Conservation (phyloP, 2,797 vertebrate species). For the Salmo trutta region DNA sequence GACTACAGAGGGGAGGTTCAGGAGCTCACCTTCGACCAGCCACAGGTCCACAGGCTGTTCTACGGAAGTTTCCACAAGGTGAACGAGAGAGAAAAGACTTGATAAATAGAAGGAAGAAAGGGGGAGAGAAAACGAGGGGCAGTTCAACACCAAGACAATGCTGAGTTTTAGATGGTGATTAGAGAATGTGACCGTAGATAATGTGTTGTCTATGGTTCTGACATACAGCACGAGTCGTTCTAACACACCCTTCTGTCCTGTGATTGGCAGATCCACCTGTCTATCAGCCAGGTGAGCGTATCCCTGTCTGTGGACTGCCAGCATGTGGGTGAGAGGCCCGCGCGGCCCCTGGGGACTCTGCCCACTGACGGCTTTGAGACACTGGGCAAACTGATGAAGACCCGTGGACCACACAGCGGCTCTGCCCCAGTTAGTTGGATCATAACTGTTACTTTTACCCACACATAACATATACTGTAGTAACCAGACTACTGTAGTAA, state of each 20-base stretch:
- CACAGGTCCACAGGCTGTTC: slow-evolving; percentile 88
- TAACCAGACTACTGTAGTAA: neutral
- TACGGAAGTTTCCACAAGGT: slow-evolving; percentile 98
- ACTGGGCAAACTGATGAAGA: slow-evolving; percentile 87
- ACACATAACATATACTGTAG: neutral
- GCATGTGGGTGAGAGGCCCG: slow-evolving; percentile 81
- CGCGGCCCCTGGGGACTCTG: slow-evolving; percentile 75
- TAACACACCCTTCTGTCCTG: slow-evolving; percentile 4
- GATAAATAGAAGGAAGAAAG: neutral
- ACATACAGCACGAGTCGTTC: neutral
- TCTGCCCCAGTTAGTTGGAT: slow-evolving; percentile 79
- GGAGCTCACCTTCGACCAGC: slow-evolving; percentile 87
- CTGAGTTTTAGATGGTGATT: neutral
- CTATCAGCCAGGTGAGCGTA: slow-evolving; percentile 82
- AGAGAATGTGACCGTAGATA: neutral
- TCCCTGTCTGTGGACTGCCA: slow-evolving; percentile 89
- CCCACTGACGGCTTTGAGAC: slow-evolving; percentile 86
- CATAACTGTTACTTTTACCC: neutral
- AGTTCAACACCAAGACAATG: neutral
- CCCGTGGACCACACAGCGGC: slow-evolving; percentile 84
- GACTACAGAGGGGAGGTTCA: slow-evolving; percentile 87
- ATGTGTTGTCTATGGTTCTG: neutral
- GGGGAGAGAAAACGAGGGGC: neutral
- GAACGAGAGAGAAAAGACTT: slow-evolving; percentile 7
- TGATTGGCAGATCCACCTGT: slow-evolving; percentile 84